Percentiles rank a stretch among this genome's conserved stretches.
Evolutionary conservation across 2,797 vertebrate species (phyloP).

Genomic region (Coendou prehensilis): DNA sequence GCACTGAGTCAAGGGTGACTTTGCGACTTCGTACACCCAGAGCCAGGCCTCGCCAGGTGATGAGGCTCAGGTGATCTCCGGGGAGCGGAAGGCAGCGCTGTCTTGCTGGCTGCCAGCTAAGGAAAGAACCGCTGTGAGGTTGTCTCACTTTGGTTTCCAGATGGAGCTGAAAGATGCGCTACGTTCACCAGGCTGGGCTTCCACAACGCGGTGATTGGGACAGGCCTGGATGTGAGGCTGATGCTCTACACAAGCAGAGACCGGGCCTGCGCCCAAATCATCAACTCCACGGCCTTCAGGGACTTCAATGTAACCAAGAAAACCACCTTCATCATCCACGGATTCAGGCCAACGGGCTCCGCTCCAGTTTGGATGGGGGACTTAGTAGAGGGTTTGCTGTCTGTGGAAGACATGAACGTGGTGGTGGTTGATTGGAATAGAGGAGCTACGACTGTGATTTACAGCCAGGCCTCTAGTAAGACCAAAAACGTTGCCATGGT

Average conservation of each 20-base stretch:
- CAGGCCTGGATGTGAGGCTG: conserved; percentile 92
- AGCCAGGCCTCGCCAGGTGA: neutral
- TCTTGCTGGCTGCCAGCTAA: neutral
- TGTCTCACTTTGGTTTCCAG: conserved; percentile 85
- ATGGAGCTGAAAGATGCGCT: conserved; percentile 89
- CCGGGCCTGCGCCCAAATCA: conserved; percentile 90
- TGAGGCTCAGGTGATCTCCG: neutral
- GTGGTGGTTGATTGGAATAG: conserved; percentile 97
- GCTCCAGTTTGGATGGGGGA: conserved; percentile 93
- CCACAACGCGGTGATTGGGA: conserved; percentile 92
- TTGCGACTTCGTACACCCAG: neutral
- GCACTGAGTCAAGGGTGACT: neutral
- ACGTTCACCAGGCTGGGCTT: conserved; percentile 93
- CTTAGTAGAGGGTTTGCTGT: conserved; percentile 90
- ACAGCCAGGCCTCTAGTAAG: conserved; percentile 91
- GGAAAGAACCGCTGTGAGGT: neutral
- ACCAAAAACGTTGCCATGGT: conserved; percentile 92
- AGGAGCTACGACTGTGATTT: conserved; percentile 95
- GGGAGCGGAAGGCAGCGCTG: neutral
- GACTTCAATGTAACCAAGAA: conserved; percentile 90
- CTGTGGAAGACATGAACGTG: conserved; percentile 93
- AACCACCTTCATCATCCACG: conserved; percentile 95
- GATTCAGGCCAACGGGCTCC: conserved; percentile 94
- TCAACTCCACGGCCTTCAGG: conserved; percentile 85
- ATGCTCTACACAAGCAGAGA: conserved; percentile 94